These are phyloP conservation scores for Lagorchestes hirsutus DNA, from an alignment of 2,797 vertebrate species.

Conservation along the genomic window DNA sequence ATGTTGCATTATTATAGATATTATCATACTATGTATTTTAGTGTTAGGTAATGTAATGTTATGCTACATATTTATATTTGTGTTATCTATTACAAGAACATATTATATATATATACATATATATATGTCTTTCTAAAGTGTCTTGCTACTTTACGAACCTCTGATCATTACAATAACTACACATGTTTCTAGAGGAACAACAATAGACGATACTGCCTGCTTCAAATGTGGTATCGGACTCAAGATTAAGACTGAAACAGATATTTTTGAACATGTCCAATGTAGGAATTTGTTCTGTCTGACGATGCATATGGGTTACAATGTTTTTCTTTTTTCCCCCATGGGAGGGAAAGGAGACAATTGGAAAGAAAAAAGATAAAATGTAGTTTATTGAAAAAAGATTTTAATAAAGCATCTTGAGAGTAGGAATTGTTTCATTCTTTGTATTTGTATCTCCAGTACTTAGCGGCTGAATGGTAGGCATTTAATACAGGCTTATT, in stretches of 20 bases:
- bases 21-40: background rate
- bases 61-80: background rate
- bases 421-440: background rate
- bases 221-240: background rate
- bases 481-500: background rate
- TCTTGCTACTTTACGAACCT: background rate
- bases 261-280: background rate
- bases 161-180: background rate
- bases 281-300: background rate
- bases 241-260: background rate
- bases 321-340: background rate
- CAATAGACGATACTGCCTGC: background rate
- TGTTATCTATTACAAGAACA: background rate
- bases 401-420: background rate
- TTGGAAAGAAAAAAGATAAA: background rate
- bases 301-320: background rate
- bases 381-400: background rate
- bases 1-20: background rate
- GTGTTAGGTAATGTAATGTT: background rate
- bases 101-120: too few species aligned
- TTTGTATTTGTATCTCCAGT: background rate
- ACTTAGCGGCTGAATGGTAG: background rate
- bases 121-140: background rate
- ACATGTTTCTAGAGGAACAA: background rate
- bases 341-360: background rate